Conservation (phyloP, 2,888 invertebrate species). For the Mesochorus sp. region DNA sequence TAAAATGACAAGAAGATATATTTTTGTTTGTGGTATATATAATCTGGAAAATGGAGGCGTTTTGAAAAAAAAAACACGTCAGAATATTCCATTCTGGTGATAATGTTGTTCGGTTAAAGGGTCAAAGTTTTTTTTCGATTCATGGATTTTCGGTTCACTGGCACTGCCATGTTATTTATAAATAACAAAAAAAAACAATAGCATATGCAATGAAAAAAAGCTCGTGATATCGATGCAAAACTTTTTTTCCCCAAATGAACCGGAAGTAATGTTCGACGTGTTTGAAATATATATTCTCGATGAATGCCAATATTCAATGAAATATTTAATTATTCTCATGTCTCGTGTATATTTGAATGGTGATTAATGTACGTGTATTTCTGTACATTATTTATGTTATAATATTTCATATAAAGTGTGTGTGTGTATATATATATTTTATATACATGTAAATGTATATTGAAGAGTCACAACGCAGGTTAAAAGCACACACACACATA, state of each 20-base stretch:
- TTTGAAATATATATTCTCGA: slow-evolving; percentile 34
- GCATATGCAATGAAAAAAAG: neutral
- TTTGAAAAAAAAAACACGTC: slow-evolving; percentile 10
- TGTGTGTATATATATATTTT: slow-evolving; percentile 25
- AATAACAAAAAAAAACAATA: neutral
- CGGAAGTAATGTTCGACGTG: neutral
- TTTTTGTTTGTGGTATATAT: slow-evolving; percentile 26
- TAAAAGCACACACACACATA: slow-evolving; percentile 67
- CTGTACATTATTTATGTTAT: neutral
- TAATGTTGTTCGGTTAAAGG: neutral
- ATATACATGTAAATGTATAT: slow-evolving; percentile 41
- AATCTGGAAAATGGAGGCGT: too few relatives aligned
- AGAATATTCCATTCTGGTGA: neutral
- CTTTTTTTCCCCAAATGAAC: neutral
- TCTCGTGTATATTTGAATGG: slow-evolving; percentile 39
- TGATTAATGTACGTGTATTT: slow-evolving; percentile 27
- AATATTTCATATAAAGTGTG: neutral
- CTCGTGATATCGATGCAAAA: slow-evolving; percentile 9
- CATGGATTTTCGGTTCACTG: neutral
- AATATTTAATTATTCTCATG: slow-evolving; percentile 25
- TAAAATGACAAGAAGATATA: neutral
- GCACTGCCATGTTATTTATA: neutral
- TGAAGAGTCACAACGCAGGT: slow-evolving; percentile 59
- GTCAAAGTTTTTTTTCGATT: neutral
- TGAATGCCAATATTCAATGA: slow-evolving; percentile 8